These are phyloP conservation scores for Galeruca laticollis DNA, from an alignment of 2,888 invertebrate genomes.

Conservation along the genomic window DNA sequence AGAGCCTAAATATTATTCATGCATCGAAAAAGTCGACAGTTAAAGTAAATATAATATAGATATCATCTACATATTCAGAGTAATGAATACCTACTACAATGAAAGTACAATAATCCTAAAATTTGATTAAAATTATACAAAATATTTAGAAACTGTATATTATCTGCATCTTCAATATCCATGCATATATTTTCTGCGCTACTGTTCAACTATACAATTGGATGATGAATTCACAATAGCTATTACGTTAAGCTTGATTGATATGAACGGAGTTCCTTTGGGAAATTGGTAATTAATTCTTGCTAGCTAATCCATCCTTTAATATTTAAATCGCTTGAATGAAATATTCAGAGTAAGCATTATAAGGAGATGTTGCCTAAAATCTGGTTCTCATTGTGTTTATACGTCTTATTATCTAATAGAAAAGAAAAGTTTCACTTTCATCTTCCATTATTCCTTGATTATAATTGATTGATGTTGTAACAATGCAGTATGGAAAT, in stretches of 20 bases:
- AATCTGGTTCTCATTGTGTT: slow-evolving; percentile 30
- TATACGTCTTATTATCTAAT: slow-evolving; percentile 8
- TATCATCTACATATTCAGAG: no score
- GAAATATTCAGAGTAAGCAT: slow-evolving; percentile 31
- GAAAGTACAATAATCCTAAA: no score
- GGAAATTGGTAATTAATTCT: slow-evolving; percentile 35
- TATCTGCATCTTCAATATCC: no score
- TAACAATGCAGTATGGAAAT: background rate
- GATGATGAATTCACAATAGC: slow-evolving; percentile 34
- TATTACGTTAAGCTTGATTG: slow-evolving; percentile 37
- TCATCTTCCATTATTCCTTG: slow-evolving; percentile 9
- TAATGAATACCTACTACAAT: no score
- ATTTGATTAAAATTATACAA: no score
- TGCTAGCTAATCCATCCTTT: slow-evolving; percentile 17
- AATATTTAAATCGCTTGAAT: slow-evolving; percentile 31
- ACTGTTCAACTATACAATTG: slow-evolving; percentile 26
- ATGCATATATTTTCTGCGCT: background rate
- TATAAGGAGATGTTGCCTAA: slow-evolving; percentile 27
- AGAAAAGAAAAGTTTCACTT: slow-evolving; percentile 22
- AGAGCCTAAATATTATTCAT: no score
- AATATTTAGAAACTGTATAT: no score
- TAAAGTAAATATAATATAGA: no score
- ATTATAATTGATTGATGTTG: slow-evolving; percentile 7
- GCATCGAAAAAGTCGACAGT: no score
- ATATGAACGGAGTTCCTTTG: slow-evolving; percentile 32